Evolutionary conservation across 2,113 vertebrate genomes (phyloP).

Genomic region (Corythaixoides concolor): DNA sequence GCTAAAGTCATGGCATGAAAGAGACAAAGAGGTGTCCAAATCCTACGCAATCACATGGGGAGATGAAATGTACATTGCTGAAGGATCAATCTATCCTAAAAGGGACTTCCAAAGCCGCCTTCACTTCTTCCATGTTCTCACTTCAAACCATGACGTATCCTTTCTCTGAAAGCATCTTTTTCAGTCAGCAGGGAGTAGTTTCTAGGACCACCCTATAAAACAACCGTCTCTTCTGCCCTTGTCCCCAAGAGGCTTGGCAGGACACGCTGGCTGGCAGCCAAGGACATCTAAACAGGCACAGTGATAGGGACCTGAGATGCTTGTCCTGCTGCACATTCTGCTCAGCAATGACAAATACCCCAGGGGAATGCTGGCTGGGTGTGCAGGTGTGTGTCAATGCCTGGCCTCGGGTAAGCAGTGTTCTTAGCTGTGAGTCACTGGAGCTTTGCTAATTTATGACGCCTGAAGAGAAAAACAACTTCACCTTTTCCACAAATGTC

Average conservation of each 20-base stretch:
- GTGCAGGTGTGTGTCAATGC: not conserved
- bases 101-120: not conserved
- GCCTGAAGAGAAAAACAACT: not conserved
- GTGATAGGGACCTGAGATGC: not conserved
- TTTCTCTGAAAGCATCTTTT: not conserved
- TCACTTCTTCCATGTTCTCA: not conserved
- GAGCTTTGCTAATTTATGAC: not conserved
- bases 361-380: not conserved
- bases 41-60: not conserved
- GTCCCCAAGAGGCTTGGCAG: not conserved
- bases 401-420: not conserved
- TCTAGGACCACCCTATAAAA: not conserved
- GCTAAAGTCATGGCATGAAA: not conserved
- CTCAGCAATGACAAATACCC: not conserved
- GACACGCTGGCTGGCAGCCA: not conserved
- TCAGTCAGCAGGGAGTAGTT: not conserved
- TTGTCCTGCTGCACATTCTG: not conserved
- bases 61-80: not conserved
- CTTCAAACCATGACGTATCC: not conserved
- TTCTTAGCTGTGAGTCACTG: not conserved
- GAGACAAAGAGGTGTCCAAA: not conserved
- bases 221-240: not conserved
- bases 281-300: not conserved
- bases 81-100: not conserved
- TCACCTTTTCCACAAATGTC: constrained; percentile 61